Conservation (phyloP, 2,113 vertebrate genomes). For the Halichoeres trimaculatus region DNA sequence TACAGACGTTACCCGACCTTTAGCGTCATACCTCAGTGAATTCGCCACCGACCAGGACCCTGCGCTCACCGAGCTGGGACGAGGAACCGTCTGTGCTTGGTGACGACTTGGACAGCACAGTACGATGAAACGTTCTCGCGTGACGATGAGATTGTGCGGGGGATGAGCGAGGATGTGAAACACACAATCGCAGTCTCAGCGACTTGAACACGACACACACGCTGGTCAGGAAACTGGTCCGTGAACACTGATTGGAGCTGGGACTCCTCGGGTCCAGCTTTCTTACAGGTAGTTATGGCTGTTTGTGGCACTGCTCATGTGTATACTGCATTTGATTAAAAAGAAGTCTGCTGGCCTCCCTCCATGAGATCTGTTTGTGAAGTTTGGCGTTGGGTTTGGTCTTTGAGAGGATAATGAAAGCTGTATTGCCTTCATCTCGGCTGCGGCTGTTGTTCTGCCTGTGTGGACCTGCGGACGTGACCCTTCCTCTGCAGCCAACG, state of each 20-base stretch:
- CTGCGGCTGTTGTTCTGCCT: slow-evolving; percentile 51
- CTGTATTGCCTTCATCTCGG: slow-evolving; percentile 55
- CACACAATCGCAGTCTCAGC: slow-evolving; percentile 4
- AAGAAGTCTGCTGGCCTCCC: slow-evolving; percentile 45
- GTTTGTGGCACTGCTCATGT: slow-evolving; percentile 64
- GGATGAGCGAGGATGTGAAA: slow-evolving; percentile 11
- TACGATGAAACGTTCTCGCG: not conserved
- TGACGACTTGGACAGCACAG: not conserved
- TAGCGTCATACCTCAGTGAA: not conserved
- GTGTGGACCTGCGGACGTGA: slow-evolving; percentile 49
- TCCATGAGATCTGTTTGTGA: slow-evolving; percentile 39
- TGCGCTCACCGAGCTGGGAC: not conserved
- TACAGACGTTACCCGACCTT: not conserved
- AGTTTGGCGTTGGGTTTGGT: slow-evolving; percentile 59
- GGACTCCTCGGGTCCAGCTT: slow-evolving; percentile 27
- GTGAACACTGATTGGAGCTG: slow-evolving; percentile 15
- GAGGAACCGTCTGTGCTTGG: not conserved
- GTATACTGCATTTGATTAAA: slow-evolving; percentile 50
- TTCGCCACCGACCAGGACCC: not conserved
- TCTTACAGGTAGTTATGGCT: slow-evolving; percentile 69
- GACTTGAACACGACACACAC: slow-evolving; percentile 8
- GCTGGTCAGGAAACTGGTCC: slow-evolving; percentile 29
- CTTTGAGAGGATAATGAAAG: slow-evolving; percentile 66
- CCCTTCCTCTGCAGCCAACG: slow-evolving; percentile 53
- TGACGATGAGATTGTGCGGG: slow-evolving; percentile 15